Evolutionary conservation across 2,113 vertebrate genomes (phyloP), one percentile per base, ranked within the genome.

Genomic region (Mionectes macconnelli): DNA sequence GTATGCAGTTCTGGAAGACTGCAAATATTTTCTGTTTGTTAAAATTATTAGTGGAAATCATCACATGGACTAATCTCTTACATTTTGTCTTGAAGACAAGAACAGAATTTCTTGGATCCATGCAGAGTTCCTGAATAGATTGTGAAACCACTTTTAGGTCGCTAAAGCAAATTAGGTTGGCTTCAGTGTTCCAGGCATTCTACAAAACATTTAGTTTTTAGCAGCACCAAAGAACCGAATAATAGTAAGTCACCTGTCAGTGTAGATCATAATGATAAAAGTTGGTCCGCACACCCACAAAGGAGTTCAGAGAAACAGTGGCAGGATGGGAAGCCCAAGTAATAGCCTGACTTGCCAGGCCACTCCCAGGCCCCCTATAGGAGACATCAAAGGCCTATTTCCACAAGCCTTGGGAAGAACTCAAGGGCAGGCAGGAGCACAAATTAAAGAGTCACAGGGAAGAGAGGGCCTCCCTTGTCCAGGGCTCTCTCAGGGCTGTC

Each of bases 1-100:
- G 31, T 45, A 70, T 72, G 70, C 37, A 37, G 12, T 83, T 86
- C 50, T 87, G 74, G 64, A 94, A 80, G 82, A 52, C 49, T 66
- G 45, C 20, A 81, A 90, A 55, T 89, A 75, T 74, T 92, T 81
- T 92, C 57, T 91, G 15, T 83, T 84, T 86, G 60, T 94, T 96
- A 92, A 83, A 89, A 81, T 94, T 89, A 49, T 93, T 89, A 86
- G 73, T 84, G 52, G 23, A 78, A 85, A 11, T 86, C 47, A 76
- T 93, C 40, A 85, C n/a, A 40, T 23, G 21, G 52, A 47, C 44
- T 84, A 5, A 39, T 37, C 27, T 77, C 68, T 86, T 81, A 33
- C 9, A 60, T 91, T 94, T 85, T 64, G 37, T 78, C 73, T 86
- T 45, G n/a, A 21, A 91, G 44, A 93, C 31, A 70, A 87, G 30